Conservation (phyloP, 2,888 invertebrate species). For the Dryadula phaetusa region DNA sequence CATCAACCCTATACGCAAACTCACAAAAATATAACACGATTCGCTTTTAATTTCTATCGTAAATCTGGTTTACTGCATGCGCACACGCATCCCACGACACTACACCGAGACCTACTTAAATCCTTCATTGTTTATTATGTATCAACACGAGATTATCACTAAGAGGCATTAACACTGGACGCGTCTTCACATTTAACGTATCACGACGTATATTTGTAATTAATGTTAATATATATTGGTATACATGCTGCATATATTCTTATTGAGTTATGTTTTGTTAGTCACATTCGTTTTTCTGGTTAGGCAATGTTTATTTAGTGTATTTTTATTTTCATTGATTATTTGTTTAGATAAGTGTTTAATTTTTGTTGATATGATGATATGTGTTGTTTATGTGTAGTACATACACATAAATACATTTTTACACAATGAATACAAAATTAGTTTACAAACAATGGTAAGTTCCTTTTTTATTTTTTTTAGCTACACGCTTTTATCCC, state of each 20-base stretch:
- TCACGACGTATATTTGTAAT: slow-evolving; percentile 17
- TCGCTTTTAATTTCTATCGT: slow-evolving; percentile 36
- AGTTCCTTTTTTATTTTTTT: too few relatives aligned
- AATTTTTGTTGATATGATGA: too few relatives aligned
- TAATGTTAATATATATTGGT: slow-evolving; percentile 9
- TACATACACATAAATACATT: too few relatives aligned
- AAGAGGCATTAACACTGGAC: slow-evolving; percentile 24
- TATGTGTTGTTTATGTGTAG: too few relatives aligned
- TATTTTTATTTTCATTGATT: too few relatives aligned
- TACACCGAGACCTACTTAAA: slow-evolving; percentile 46
- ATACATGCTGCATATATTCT: background rate
- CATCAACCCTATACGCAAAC: slow-evolving; percentile 23
- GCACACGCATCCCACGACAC: slow-evolving; percentile 57
- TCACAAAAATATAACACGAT: slow-evolving; percentile 25
- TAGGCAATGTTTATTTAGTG: background rate
- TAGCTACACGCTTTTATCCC: too few relatives aligned
- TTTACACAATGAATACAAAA: too few relatives aligned
- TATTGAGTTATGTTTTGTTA: background rate
- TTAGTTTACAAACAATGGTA: too few relatives aligned
- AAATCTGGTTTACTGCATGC: slow-evolving; percentile 45
- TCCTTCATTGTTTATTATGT: slow-evolving; percentile 59
- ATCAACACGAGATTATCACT: slow-evolving; percentile 62
- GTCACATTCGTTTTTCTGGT: background rate
- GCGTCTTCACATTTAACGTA: slow-evolving; percentile 21
- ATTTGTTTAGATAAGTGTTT: too few relatives aligned